A percentile compares a stretch with the other conserved stretches of the same genome.
phyloP scores from a whole-genome alignment of 2,888 invertebrate genomes.

The Campoplex capitator region DNA sequence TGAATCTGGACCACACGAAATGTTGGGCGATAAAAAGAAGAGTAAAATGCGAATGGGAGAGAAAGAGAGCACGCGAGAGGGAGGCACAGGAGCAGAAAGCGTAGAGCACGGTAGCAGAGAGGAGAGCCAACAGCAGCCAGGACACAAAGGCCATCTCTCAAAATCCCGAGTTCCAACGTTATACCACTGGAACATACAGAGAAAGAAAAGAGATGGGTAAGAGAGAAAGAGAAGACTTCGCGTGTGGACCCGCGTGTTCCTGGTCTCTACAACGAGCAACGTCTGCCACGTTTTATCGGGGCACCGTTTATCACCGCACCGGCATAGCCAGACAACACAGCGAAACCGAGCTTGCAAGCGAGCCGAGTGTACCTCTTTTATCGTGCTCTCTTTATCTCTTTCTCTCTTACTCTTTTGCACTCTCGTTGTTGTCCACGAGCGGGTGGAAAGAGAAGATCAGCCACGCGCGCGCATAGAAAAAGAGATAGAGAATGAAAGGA shows the following conservation, averaged over 20 bases:
- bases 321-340: constrained; percentile 77
- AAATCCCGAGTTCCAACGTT: constrained; percentile 73
- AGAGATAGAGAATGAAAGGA: constrained; percentile 3
- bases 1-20: constrained; percentile 51
- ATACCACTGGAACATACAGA: constrained; percentile 47
- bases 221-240: constrained; percentile 19
- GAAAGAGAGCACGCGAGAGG: constrained; percentile 26
- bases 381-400: constrained; percentile 52
- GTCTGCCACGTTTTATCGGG: constrained; percentile 79
- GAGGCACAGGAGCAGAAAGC: constrained; percentile 64
- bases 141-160: constrained; percentile 75
- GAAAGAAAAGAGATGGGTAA: constrained; percentile 25
- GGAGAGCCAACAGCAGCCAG: constrained; percentile 58
- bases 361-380: constrained; percentile 66
- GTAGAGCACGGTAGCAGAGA: constrained; percentile 36
- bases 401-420: constrained; percentile 7
- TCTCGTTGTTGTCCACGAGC: constrained; percentile 54
- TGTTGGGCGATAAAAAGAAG: constrained; percentile 55
- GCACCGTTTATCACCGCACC: constrained; percentile 80
- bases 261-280: constrained; percentile 61
- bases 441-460: constrained; percentile 28
- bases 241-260: constrained; percentile 47
- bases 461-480: constrained; percentile 4
- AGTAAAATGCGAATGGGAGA: constrained; percentile 34
- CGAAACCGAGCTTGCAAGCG: constrained; percentile 70